Conservation (phyloP, 2,888 invertebrate species). For the Hirtodrosophila alboralis region DNA sequence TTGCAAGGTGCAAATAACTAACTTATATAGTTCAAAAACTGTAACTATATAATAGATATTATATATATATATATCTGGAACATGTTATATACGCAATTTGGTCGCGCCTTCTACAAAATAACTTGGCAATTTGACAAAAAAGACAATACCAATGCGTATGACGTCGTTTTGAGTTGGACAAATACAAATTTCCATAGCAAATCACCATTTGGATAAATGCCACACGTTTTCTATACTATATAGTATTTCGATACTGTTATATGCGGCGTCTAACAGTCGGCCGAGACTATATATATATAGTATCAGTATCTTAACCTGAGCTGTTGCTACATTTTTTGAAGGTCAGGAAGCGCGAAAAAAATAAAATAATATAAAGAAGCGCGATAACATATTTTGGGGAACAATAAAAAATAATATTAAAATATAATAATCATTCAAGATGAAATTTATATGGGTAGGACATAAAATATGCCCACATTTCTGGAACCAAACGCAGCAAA, state of each 20-base stretch:
- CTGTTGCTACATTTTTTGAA: conserved; percentile 60
- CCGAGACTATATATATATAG: conserved; percentile 13
- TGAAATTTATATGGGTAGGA: too few relatives aligned
- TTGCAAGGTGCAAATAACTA: conserved; percentile 25
- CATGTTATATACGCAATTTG: conserved; percentile 47
- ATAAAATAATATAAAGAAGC: too few relatives aligned
- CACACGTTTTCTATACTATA: conserved; percentile 45
- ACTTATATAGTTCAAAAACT: conserved; percentile 20
- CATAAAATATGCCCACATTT: too few relatives aligned
- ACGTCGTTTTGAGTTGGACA: conserved; percentile 29
- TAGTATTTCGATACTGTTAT: conserved; percentile 7
- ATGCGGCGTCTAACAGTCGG: conserved; percentile 13
- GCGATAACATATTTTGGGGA: too few relatives aligned
- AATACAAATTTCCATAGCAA: conserved; percentile 36
- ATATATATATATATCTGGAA: conserved; percentile 28
- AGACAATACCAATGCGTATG: conserved; percentile 32
- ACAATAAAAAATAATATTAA: too few relatives aligned
- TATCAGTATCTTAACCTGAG: conserved; percentile 10
- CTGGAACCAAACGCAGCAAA: too few relatives aligned
- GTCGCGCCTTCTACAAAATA: conserved; percentile 50
- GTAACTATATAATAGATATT: conserved; percentile 11
- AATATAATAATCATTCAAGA: too few relatives aligned
- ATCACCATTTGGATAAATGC: conserved; percentile 45
- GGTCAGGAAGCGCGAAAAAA: conserved; percentile 54
- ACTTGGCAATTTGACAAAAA: conserved; percentile 50